phyloP scores from a whole-genome alignment of 2,888 invertebrate species.

The Petrolisthes manimaculis region DNA sequence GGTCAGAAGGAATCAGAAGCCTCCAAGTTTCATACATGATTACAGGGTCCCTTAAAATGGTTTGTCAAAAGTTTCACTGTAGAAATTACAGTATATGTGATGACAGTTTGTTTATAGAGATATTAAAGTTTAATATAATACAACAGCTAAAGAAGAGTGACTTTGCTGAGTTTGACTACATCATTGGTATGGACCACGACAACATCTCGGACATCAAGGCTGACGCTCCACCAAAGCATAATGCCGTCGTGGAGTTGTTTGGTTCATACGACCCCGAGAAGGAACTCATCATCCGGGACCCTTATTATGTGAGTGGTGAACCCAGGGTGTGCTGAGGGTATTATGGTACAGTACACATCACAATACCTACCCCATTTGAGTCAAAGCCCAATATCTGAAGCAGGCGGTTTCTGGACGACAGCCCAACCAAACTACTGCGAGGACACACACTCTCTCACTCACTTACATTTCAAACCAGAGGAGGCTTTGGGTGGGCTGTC shows the following conservation, averaged over 20 bases:
- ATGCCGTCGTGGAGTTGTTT: slow-evolving; percentile 82
- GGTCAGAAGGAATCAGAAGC: too few relatives aligned
- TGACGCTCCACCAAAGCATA: slow-evolving; percentile 76
- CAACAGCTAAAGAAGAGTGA: slow-evolving; percentile 80
- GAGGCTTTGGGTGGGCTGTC: too few relatives aligned
- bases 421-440: background rate
- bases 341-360: background rate
- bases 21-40: too few relatives aligned
- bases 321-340: background rate
- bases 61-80: too few relatives aligned
- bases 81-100: background rate
- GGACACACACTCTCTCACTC: background rate
- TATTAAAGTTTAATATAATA: background rate
- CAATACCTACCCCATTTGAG: background rate
- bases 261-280: slow-evolving; percentile 89
- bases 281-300: slow-evolving; percentile 86
- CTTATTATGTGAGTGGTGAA: slow-evolving; percentile 83
- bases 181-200: slow-evolving; percentile 94
- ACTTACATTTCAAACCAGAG: too few relatives aligned
- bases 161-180: slow-evolving; percentile 85
- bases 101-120: too few relatives aligned
- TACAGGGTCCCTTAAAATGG: too few relatives aligned
- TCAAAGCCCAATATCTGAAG: background rate
- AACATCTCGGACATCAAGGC: slow-evolving; percentile 80
- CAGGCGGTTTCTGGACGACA: too few relatives aligned